These are phyloP conservation scores for Gryllus longicercus DNA, from an alignment of 2,888 invertebrate genomes.

Conservation along the genomic window DNA sequence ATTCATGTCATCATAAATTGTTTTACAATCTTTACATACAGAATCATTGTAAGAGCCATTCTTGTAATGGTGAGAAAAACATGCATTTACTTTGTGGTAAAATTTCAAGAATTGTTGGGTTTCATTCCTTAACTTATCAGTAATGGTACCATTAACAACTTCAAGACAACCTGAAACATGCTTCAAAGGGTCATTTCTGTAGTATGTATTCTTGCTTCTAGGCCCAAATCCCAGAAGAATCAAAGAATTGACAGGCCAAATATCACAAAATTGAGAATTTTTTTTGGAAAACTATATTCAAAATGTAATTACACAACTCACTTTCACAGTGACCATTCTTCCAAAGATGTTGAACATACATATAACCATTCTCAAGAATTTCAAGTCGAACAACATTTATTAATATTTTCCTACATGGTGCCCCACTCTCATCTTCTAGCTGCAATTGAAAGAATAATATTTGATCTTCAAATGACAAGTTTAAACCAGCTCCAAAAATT, in stretches of 20 bases:
- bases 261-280: no score
- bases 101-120: constrained; percentile 49
- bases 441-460: not conserved
- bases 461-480: not conserved
- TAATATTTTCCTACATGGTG: not conserved
- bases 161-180: constrained; percentile 57
- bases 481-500: no score
- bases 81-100: constrained; percentile 38
- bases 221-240: not conserved
- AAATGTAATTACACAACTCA: not conserved
- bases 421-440: not conserved
- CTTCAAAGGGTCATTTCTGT: no score
- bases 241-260: no score
- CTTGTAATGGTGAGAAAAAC: constrained; percentile 36
- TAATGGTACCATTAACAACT: constrained; percentile 47
- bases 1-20: constrained; percentile 54
- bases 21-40: constrained; percentile 56
- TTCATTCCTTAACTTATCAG: constrained; percentile 49
- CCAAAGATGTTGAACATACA: not conserved
- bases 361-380: not conserved
- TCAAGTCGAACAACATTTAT: not conserved
- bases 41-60: constrained; percentile 30
- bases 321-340: not conserved
- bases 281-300: no score
- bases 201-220: no score